Conservation (phyloP, 23 tunicate species). For the Aplidium turbinatum region DNA sequence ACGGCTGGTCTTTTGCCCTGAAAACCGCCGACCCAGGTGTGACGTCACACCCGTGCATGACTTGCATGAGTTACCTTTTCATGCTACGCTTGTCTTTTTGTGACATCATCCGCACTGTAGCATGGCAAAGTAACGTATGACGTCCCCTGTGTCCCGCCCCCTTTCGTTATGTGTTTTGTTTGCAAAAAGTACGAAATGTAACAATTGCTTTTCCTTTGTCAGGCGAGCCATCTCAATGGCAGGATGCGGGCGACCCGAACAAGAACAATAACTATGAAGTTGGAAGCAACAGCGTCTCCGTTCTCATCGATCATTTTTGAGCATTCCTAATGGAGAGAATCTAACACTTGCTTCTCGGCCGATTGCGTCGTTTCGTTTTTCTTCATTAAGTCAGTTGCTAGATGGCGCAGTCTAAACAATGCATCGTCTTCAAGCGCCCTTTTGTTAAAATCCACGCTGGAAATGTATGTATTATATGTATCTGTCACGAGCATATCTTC, state of each 20-base stretch:
- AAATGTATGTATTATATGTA: no score
- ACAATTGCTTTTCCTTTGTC: neutral
- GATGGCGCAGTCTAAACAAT: slow-evolving; percentile 22
- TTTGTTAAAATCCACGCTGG: no score
- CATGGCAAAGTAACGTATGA: slow-evolving; percentile 4
- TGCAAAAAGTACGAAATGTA: no score
- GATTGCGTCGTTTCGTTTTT: no score
- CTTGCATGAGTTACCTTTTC: slow-evolving; percentile 1
- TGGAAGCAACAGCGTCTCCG: slow-evolving; percentile 88
- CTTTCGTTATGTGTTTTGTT: no score
- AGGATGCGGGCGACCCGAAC: slow-evolving; percentile 52
- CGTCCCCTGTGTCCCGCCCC: slow-evolving; percentile 1
- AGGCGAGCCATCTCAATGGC: slow-evolving; percentile 94
- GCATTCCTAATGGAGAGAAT: no score
- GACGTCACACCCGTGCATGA: slow-evolving; percentile 4
- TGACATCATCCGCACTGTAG: neutral
- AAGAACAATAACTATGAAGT: slow-evolving; percentile 56
- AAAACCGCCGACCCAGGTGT: slow-evolving; percentile 54
- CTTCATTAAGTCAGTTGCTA: neutral
- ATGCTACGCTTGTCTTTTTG: no score
- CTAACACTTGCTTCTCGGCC: no score
- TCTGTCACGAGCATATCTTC: no score
- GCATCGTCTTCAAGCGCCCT: no score
- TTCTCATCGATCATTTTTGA: slow-evolving; percentile 92
- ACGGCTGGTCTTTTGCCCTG: slow-evolving; percentile 89